Evolutionary conservation across 1,140 invertebrate species (phyloP).

Genomic region (Acromyrmex heyeri): DNA sequence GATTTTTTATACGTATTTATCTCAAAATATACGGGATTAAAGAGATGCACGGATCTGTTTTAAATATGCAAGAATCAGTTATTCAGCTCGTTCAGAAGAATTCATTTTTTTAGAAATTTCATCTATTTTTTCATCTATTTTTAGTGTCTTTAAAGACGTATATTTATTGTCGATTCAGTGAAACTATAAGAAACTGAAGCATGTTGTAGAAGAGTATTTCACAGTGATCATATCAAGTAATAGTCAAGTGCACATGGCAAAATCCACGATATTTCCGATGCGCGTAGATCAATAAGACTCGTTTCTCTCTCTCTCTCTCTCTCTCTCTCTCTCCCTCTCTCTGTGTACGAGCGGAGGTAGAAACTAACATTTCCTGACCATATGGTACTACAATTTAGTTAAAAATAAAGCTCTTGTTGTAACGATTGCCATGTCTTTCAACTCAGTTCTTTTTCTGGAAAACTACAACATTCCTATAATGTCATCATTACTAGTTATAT

Average conservation of each 20-base stretch:
- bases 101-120: neutral
- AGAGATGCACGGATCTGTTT: neutral
- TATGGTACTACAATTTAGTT: slow-evolving; percentile 64
- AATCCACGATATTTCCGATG: slow-evolving; percentile 61
- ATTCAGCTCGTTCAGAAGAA: neutral
- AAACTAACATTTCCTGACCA: slow-evolving; percentile 63
- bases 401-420: slow-evolving; percentile 65
- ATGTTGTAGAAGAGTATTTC: slow-evolving; percentile 2
- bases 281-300: slow-evolving; percentile 65
- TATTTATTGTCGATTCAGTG: neutral
- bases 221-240: slow-evolving; percentile 34
- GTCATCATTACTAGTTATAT: slow-evolving; percentile 14
- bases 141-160: neutral
- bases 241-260: slow-evolving; percentile 52
- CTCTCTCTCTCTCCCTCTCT: neutral
- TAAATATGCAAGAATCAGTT: neutral
- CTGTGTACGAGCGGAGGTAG: slow-evolving; percentile 2
- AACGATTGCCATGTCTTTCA: slow-evolving; percentile 14
- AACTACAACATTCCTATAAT: slow-evolving; percentile 2
- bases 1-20: slow-evolving; percentile 5
- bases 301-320: neutral
- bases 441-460: slow-evolving; percentile 2
- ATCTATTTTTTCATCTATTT: neutral
- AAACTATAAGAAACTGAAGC: neutral
- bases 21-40: slow-evolving; percentile 1